Evolutionary conservation across 2,888 invertebrate genomes (phyloP).

Genomic region (Carterocephalus palaemon): DNA sequence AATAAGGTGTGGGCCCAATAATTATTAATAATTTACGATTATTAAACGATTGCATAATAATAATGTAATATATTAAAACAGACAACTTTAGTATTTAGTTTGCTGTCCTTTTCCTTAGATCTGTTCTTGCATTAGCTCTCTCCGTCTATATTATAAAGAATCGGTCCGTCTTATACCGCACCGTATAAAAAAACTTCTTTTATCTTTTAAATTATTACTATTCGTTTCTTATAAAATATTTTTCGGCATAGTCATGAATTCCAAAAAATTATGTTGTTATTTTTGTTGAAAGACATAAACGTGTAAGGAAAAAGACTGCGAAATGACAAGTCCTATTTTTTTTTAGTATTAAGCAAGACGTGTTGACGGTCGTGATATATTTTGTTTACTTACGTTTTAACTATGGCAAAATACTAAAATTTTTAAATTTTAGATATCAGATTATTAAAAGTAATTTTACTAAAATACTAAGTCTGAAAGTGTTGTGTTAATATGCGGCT

Average conservation of each 20-base stretch:
- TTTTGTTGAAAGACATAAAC: conserved; percentile 43
- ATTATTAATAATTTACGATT: conserved; percentile 12
- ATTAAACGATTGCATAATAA: conserved; percentile 10
- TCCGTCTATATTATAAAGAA: too few species aligned
- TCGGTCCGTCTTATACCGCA: too few species aligned
- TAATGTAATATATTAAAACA: conserved; percentile 6
- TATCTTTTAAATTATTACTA: too few species aligned
- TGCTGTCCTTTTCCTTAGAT: conserved; percentile 43
- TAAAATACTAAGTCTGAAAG: too few species aligned
- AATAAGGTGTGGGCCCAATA: conserved; percentile 21
- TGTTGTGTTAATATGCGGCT: too few species aligned
- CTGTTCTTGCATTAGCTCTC: background rate
- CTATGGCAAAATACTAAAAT: too few species aligned
- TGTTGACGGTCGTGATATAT: conserved; percentile 11
- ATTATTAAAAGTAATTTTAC: too few species aligned
- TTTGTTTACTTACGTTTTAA: conserved; percentile 27
- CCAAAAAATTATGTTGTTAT: conserved; percentile 1
- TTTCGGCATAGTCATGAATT: background rate
- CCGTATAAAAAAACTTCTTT: too few species aligned
- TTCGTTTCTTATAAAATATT: background rate
- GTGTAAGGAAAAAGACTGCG: conserved; percentile 60
- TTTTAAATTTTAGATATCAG: too few species aligned
- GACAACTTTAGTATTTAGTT: conserved; percentile 25
- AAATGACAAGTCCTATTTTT: conserved; percentile 44
- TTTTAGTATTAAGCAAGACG: conserved; percentile 27